Percentiles rank a stretch among this genome's conserved stretches.
Evolutionary conservation across 2,113 vertebrate species (phyloP).

Genomic region (Pomatorhinus ruficollis): DNA sequence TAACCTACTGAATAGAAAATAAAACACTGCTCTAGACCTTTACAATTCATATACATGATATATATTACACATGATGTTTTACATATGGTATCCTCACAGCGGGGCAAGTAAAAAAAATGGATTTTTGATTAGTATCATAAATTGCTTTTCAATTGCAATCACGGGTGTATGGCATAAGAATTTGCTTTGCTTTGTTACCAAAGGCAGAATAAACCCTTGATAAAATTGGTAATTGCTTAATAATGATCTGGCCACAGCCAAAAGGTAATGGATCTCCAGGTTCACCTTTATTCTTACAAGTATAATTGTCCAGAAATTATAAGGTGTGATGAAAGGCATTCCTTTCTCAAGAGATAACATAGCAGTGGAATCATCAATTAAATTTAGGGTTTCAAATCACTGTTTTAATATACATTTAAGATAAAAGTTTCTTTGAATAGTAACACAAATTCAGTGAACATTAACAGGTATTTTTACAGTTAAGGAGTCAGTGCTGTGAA

Average conservation of each 20-base stretch:
- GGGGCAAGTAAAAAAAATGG: background rate
- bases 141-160: slow-evolving; percentile 43
- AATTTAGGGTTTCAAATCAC: slow-evolving; percentile 11
- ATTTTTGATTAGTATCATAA: slow-evolving; percentile 55
- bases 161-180: background rate
- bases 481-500: background rate
- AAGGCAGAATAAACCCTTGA: slow-evolving; percentile 37
- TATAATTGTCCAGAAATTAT: slow-evolving; percentile 39
- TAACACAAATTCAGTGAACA: slow-evolving; percentile 9
- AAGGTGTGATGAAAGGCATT: background rate
- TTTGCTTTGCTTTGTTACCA: slow-evolving; percentile 9
- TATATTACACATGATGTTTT: background rate
- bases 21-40: background rate
- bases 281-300: slow-evolving; percentile 33
- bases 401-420: slow-evolving; percentile 41
- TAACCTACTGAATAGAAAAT: background rate
- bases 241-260: background rate
- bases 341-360: background rate
- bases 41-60: background rate
- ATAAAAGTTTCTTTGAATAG: slow-evolving; percentile 15
- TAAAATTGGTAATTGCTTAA: slow-evolving; percentile 11
- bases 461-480: background rate
- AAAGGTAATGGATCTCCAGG: slow-evolving; percentile 40
- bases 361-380: slow-evolving; percentile 37
- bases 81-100: background rate